Evolutionary conservation across 64 coral and sea anemone species (phyloP).

Genomic region (Trachythela sp.): DNA sequence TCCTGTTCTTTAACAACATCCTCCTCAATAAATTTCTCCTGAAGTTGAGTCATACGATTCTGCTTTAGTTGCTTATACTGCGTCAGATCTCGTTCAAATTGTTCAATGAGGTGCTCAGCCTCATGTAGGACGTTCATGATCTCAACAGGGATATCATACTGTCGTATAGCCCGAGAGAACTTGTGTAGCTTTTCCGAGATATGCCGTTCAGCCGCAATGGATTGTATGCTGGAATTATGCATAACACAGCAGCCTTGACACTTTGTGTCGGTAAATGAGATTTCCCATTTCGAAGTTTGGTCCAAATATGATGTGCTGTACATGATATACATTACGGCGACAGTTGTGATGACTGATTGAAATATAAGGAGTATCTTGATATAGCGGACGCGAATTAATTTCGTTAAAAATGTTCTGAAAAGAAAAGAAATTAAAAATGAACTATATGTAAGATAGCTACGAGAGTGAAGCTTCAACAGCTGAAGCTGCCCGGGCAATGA

Average conservation of each 20-base stretch:
- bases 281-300: not conserved
- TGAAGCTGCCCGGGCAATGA: too few relatives aligned
- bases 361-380: not conserved
- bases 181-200: constrained; percentile 6
- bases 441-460: too few relatives aligned
- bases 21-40: not conserved
- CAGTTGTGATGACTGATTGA: not conserved
- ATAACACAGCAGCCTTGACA: not conserved
- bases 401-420: not conserved
- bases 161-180: not conserved
- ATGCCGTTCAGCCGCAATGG: not conserved
- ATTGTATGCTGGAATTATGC: not conserved
- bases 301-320: not conserved
- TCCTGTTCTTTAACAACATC: not conserved
- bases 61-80: not conserved
- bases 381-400: not conserved
- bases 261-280: not conserved
- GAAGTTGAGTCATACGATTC: not conserved
- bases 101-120: not conserved
- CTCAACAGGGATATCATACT: not conserved
- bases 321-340: not conserved
- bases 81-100: not conserved
- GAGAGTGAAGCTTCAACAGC: too few relatives aligned
- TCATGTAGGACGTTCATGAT: not conserved
- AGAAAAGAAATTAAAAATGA: not conserved